These are phyloP conservation scores for Chloroceryle aenea DNA, from an alignment of 2,113 vertebrate genomes.

Conservation along the genomic window DNA sequence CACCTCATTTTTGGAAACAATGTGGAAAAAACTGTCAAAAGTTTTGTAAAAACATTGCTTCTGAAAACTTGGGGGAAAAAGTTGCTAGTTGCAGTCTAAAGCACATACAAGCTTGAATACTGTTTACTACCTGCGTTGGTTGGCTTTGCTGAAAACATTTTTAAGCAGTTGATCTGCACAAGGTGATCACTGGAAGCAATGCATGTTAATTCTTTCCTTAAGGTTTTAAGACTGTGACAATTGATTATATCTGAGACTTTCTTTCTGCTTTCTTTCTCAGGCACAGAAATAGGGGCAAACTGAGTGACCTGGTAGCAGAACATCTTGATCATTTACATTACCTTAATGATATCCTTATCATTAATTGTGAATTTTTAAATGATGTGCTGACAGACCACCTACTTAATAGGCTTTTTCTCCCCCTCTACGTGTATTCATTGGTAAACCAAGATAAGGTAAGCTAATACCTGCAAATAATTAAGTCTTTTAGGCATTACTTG, in stretches of 20 bases:
- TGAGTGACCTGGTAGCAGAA: slow-evolving; percentile 96
- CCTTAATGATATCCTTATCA: slow-evolving; percentile 97
- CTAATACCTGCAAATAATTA: not conserved
- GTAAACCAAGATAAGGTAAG: slow-evolving; percentile 88
- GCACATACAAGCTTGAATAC: not conserved
- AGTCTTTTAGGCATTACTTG: not conserved
- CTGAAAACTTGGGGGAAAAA: not conserved
- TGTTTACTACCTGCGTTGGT: not conserved
- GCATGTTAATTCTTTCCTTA: not conserved
- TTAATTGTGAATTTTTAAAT: slow-evolving; percentile 98
- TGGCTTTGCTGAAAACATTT: not conserved
- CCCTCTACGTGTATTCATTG: slow-evolving; percentile 94
- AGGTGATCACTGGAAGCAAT: not conserved
- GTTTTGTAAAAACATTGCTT: not conserved
- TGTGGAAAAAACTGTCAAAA: not conserved
- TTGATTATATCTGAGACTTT: not conserved
- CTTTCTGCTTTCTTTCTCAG: slow-evolving; percentile 71
- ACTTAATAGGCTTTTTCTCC: slow-evolving; percentile 95
- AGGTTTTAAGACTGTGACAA: not conserved
- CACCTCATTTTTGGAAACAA: not conserved
- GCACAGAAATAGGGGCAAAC: slow-evolving; percentile 92
- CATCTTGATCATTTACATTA: slow-evolving; percentile 98
- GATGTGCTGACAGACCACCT: slow-evolving; percentile 96
- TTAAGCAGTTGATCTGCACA: not conserved
- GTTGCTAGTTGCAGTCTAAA: not conserved